These are phyloP conservation scores for Liolophura sinensis DNA, from an alignment of 1,140 invertebrate species.

Conservation along the genomic window DNA sequence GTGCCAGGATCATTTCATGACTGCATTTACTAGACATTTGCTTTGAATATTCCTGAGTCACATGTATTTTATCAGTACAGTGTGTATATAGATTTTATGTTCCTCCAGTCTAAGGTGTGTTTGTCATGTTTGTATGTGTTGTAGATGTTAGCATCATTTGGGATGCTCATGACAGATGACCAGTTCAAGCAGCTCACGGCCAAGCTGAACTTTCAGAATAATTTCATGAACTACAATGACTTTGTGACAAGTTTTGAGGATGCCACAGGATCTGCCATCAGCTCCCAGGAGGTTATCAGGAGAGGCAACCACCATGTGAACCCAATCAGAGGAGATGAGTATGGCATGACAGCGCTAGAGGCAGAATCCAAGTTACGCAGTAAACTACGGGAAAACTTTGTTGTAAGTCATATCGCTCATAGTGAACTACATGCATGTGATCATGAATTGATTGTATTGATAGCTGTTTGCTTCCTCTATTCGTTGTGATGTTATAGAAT, in stretches of 20 bases:
- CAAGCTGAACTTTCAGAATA: conserved; percentile 41
- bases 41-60: too few relatives aligned
- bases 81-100: background rate
- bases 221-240: conserved; percentile 47
- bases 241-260: conserved; percentile 50
- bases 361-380: conserved; percentile 42
- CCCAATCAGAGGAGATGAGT: conserved; percentile 47
- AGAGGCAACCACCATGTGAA: conserved; percentile 50
- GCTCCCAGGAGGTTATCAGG: conserved; percentile 26
- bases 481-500: too few relatives aligned
- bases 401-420: conserved; percentile 37
- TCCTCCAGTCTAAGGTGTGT: too few relatives aligned
- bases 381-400: conserved; percentile 55
- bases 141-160: conserved; percentile 42
- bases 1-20: too few relatives aligned
- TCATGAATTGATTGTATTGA: background rate
- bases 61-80: background rate
- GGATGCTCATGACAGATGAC: conserved; percentile 47
- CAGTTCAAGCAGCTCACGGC: conserved; percentile 46
- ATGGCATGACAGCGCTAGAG: conserved; percentile 46
- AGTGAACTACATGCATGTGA: background rate
- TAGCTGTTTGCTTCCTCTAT: conserved; percentile 1
- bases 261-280: conserved; percentile 26
- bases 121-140: conserved; percentile 4
- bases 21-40: too few relatives aligned